Percentiles rank a stretch among this genome's conserved stretches.
These are phyloP conservation scores for Nesidiocoris tenuis DNA, from an alignment of 2,888 invertebrate genomes.

Conservation along the genomic window DNA sequence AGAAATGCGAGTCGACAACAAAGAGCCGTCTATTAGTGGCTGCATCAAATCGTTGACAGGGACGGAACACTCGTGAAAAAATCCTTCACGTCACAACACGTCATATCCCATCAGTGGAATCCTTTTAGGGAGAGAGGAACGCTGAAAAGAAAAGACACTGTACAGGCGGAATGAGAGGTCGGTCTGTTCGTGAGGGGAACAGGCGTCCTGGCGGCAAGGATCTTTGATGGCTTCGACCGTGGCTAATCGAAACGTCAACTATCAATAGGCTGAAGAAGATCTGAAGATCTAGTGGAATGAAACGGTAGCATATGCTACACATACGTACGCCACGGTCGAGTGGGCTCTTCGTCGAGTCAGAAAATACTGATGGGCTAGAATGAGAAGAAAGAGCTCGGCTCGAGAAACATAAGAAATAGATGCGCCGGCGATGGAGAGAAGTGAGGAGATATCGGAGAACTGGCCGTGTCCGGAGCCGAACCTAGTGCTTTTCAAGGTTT, in stretches of 20 bases:
- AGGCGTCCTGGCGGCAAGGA: conserved; percentile 26
- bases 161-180: background rate
- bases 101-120: conserved; percentile 22
- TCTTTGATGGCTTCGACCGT: conserved; percentile 35
- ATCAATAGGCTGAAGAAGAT: conserved; percentile 32
- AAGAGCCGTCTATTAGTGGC: background rate
- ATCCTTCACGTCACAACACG: conserved; percentile 34
- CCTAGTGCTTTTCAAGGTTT: conserved; percentile 35
- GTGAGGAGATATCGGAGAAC: conserved; percentile 26
- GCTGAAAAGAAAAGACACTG: conserved; percentile 11
- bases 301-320: conserved; percentile 38
- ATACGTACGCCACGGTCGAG: conserved; percentile 18
- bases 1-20: too few species aligned
- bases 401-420: conserved; percentile 20
- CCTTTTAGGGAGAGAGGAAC: conserved; percentile 20
- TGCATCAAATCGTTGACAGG: conserved; percentile 29
- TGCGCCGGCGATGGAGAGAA: background rate
- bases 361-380: background rate
- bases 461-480: conserved; percentile 22
- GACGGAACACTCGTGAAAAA: conserved; percentile 18
- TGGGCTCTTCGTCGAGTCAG: conserved; percentile 17
- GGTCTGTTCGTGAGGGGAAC: background rate
- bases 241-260: conserved; percentile 43
- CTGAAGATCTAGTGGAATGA: background rate
- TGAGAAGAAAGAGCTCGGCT: conserved; percentile 5